Conservation (phyloP, 1,140 invertebrate genomes). For the Macrobrachium rosenbergii region DNA sequence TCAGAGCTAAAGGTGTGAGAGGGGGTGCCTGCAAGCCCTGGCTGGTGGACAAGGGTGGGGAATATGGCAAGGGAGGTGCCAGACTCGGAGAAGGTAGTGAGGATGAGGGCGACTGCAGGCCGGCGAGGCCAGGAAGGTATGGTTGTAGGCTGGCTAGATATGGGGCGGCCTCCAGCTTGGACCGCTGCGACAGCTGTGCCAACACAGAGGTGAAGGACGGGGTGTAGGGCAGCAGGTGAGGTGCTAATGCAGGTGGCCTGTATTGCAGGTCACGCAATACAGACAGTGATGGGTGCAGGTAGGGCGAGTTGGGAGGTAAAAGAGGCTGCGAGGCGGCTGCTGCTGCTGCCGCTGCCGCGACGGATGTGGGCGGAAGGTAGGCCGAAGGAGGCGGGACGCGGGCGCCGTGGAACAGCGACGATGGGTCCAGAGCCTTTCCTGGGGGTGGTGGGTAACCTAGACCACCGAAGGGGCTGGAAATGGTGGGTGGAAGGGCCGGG, state of each 20-base stretch:
- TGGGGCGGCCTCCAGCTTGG: conserved; percentile 54
- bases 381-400: conserved; percentile 46
- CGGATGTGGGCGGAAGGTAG: conserved; percentile 52
- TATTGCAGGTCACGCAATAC: conserved; percentile 59
- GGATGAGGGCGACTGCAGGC: conserved; percentile 49
- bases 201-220: conserved; percentile 60
- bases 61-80: conserved; percentile 54
- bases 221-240: conserved; percentile 56
- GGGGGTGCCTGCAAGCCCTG: conserved; percentile 55
- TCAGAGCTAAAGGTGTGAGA: conserved; percentile 34
- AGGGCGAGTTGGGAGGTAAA: conserved; percentile 43
- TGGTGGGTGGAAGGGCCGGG: conserved; percentile 61
- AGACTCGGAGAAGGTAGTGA: conserved; percentile 50
- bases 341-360: conserved; percentile 35
- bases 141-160: conserved; percentile 60
- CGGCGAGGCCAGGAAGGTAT: conserved; percentile 54
- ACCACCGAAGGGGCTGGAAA: conserved; percentile 55
- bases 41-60: conserved; percentile 47
- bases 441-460: conserved; percentile 33
- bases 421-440: conserved; percentile 31
- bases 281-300: conserved; percentile 55
- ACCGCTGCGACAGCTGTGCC: conserved; percentile 56
- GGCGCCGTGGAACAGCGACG: conserved; percentile 45
- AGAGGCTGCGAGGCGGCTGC: conserved; percentile 51
- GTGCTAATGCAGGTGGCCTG: conserved; percentile 58